A percentile compares a stretch with the other conserved stretches of the same genome.
Evolutionary conservation across 2,888 invertebrate genomes (phyloP).

Genomic region (Miltochrista miniata): DNA sequence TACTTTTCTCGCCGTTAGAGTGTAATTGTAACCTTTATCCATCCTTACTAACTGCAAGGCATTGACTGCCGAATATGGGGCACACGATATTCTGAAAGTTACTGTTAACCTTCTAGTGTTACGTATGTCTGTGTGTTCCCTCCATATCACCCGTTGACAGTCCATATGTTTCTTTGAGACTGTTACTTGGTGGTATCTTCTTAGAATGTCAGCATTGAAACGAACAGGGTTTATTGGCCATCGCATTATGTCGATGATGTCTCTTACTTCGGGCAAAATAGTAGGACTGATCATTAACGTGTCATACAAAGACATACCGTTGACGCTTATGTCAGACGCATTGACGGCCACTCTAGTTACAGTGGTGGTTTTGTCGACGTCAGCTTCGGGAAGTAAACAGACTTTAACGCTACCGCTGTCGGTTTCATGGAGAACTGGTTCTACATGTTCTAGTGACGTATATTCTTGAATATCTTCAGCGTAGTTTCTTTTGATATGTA

Average conservation of each 20-base stretch:
- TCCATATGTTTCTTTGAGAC: constrained; percentile 11
- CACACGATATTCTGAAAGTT: constrained; percentile 24
- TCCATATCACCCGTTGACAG: constrained; percentile 12
- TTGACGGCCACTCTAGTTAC: constrained; percentile 32
- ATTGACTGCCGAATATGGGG: constrained; percentile 14
- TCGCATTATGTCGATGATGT: constrained; percentile 34
- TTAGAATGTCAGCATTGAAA: constrained; percentile 31
- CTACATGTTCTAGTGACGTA: neutral
- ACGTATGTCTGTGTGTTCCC: constrained; percentile 1
- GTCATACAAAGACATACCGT: constrained; percentile 30
- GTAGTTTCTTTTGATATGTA: neutral
- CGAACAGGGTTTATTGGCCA: constrained; percentile 31
- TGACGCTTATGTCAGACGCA: constrained; percentile 10
- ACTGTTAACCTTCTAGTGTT: constrained; percentile 17
- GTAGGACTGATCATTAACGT: constrained; percentile 29
- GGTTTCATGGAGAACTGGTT: neutral
- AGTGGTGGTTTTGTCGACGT: constrained; percentile 32
- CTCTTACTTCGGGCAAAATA: constrained; percentile 30
- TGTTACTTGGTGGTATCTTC: constrained; percentile 38
- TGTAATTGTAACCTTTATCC: constrained; percentile 11
- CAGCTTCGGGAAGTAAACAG: constrained; percentile 39
- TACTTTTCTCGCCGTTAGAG: neutral
- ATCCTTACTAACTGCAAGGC: constrained; percentile 2
- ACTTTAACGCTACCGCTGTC: neutral
- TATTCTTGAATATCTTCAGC: neutral